Evolutionary conservation across 2,797 vertebrate species (phyloP).

Genomic region (Poecilia wingei): DNA sequence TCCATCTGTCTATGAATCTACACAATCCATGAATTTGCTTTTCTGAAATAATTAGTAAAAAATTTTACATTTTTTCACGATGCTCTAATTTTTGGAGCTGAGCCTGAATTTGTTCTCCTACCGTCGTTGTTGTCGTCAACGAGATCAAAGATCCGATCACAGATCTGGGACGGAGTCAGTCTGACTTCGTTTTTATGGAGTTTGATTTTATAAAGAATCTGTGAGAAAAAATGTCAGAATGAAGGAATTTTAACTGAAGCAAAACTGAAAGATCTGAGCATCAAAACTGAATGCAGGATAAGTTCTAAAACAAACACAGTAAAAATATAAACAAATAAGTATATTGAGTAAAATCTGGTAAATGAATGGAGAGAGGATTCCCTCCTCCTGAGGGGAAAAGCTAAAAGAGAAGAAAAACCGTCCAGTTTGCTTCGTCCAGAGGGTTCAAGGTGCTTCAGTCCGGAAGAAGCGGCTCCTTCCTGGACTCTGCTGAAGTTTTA

Average conservation of each 20-base stretch:
- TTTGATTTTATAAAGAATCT: slow-evolving; percentile 79
- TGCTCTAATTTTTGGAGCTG: not conserved
- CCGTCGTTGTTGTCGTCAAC: slow-evolving; percentile 80
- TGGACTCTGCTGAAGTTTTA: too few relatives aligned
- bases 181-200: slow-evolving; percentile 37
- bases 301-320: not conserved
- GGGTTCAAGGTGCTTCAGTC: too few relatives aligned
- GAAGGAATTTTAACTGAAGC: not conserved
- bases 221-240: slow-evolving; percentile 6
- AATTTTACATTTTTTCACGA: not conserved
- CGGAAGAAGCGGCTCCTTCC: not conserved
- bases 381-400: not conserved
- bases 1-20: not conserved
- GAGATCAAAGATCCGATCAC: slow-evolving; percentile 77
- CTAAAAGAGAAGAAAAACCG: not conserved
- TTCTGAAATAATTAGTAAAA: not conserved
- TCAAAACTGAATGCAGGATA: not conserved
- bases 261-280: not conserved
- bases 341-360: not conserved
- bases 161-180: slow-evolving; percentile 73
- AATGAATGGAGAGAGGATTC: not conserved
- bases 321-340: not conserved
- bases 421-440: too few relatives aligned
- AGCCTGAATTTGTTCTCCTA: slow-evolving; percentile 17
- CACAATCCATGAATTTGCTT: not conserved